Conservation (phyloP, 2,113 vertebrate genomes). For the Phalacrocorax aristotelis region DNA sequence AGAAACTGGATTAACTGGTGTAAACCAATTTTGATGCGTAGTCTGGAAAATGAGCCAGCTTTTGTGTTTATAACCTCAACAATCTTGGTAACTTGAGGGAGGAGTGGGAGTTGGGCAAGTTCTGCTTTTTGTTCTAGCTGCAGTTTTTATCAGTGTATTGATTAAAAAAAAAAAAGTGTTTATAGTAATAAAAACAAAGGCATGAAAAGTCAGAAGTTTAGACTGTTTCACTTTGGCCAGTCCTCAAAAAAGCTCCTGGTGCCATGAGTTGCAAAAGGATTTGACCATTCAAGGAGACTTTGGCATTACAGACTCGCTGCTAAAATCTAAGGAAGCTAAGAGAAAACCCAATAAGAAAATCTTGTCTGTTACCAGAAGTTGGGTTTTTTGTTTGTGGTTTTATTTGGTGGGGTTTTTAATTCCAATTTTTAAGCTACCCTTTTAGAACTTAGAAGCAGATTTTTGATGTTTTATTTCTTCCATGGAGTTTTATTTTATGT, state of each 20-base stretch:
- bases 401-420: neutral
- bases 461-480: neutral
- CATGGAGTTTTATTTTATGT: neutral
- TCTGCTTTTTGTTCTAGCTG: neutral
- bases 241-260: neutral
- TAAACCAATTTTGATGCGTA: neutral
- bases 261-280: neutral
- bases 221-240: neutral
- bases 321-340: neutral
- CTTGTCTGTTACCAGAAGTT: neutral
- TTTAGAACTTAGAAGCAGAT: neutral
- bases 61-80: neutral
- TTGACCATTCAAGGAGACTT: neutral
- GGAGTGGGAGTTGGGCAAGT: neutral
- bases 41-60: neutral
- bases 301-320: neutral
- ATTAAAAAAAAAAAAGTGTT: neutral
- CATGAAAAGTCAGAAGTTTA: neutral
- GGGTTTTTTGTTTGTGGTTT: too few relatives aligned
- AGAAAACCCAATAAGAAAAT: neutral
- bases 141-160: neutral
- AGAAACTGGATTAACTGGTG: slow-evolving; percentile 29
- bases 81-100: neutral
- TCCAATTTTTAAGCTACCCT: neutral
- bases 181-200: neutral